A percentile compares a stretch with the other conserved stretches of the same genome.
phyloP scores from a whole-genome alignment of 2,888 invertebrate species.

The Cephus pulcher region DNA sequence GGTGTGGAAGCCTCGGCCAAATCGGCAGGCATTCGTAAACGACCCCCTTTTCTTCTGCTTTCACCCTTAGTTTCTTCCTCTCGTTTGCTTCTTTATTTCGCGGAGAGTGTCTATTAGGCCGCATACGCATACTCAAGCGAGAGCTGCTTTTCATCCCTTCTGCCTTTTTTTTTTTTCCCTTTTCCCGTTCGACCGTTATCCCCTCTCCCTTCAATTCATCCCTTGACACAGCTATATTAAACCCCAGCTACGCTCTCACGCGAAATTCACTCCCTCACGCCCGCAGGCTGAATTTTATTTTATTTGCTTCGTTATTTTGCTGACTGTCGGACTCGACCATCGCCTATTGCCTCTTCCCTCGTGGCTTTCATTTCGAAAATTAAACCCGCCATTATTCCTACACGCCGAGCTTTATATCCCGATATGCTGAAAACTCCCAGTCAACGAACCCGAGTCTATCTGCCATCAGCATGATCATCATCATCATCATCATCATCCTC shows the following conservation, averaged over 20 bases:
- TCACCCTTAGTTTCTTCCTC: slow-evolving; percentile 7
- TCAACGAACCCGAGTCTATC: neutral
- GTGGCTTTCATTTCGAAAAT: neutral
- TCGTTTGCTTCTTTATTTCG: slow-evolving; percentile 33
- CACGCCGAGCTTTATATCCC: neutral
- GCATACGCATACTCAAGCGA: slow-evolving; percentile 28
- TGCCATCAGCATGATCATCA: neutral
- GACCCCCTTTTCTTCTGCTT: slow-evolving; percentile 26
- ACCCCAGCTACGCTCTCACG: slow-evolving; percentile 6
- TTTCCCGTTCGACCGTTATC: slow-evolving; percentile 25
- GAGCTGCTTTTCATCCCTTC: slow-evolving; percentile 35
- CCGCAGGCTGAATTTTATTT: neutral
- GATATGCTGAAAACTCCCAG: neutral
- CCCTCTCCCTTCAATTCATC: slow-evolving; percentile 39
- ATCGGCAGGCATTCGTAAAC: slow-evolving; percentile 25
- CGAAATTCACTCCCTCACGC: neutral
- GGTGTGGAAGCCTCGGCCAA: slow-evolving; percentile 28
- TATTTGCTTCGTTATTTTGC: neutral
- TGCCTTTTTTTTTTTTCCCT: slow-evolving; percentile 17
- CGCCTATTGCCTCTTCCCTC: neutral
- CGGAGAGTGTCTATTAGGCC: slow-evolving; percentile 34
- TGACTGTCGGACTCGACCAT: neutral
- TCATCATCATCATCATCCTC: too few species aligned
- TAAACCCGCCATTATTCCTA: neutral
- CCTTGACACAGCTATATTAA: slow-evolving; percentile 30